Base-by-base conservation (phyloP, 2,888 invertebrate species). In the Rosalia funebris region DNA sequence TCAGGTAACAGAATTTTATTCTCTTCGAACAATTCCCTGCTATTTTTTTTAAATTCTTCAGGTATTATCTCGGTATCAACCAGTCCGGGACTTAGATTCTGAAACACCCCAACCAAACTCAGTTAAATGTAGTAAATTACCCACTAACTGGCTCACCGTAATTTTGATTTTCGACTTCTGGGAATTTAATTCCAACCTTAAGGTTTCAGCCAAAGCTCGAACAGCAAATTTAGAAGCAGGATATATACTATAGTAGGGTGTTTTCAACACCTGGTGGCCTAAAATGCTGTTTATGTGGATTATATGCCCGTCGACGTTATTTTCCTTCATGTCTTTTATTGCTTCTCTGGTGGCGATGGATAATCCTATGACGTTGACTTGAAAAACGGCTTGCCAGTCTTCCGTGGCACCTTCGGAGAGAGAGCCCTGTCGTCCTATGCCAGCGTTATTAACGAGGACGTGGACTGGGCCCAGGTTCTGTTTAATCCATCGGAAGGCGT, bases 391-490 rank as follows among this genome's bases (percentile, higher is more conserved):
- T 41, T 62, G 66, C 72, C 71, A 71, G 12, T 61, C 63, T 10
- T 66, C 53, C 3, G 62, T 65, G 3, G 65, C 53, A 1, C 70
- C 70, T 20, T 71, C 67, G 1, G 55, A 44, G 0, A 74, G 37
- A 9, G n/a, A 57, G 0, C 57, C 60, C 15, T 37, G 36, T 41
- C 36, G 45, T 1, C 44, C 14, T 0, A 63, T 19, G 1, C 72
- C 75, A n/a, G 75, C 75, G 46, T 72, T 74, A 60, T 74, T 75
- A 5, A 75, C 59, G 3, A 75, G 60, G 12, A 74, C 66, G 41
- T 70, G 62, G 9, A 75, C 66, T 0, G 73, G 71, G 10, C 76
- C 76, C 0, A 76, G 32, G 34, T 73, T 71, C 0, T 66, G 54
- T 14, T 62, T 66, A 9, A 68, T 67, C 70, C 70, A 72, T 45